Evolutionary conservation across 2,113 vertebrate genomes (phyloP).

Genomic region (Syngnathus typhle): DNA sequence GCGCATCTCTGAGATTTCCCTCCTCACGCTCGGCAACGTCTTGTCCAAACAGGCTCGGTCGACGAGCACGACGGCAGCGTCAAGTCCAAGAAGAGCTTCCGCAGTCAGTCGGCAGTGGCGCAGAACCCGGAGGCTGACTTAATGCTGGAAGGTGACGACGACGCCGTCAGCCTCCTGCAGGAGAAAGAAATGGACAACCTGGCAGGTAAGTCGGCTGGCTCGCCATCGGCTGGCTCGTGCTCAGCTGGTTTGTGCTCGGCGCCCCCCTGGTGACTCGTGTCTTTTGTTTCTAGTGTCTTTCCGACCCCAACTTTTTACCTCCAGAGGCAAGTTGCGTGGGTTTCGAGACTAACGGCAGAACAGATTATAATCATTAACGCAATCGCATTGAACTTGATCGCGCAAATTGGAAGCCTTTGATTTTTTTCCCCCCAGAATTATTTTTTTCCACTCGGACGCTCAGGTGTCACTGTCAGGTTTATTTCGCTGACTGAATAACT

Average conservation of each 20-base stretch:
- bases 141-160: slow-evolving; percentile 97
- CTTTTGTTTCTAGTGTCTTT: slow-evolving; percentile 82
- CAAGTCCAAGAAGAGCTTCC: slow-evolving; percentile 89
- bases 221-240: neutral
- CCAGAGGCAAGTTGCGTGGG: slow-evolving; percentile 82
- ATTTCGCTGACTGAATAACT: too few species aligned
- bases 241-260: too few species aligned
- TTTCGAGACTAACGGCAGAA: slow-evolving; percentile 55
- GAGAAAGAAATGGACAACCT: slow-evolving; percentile 98
- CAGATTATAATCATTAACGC: neutral
- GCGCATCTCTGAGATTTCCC: too few species aligned
- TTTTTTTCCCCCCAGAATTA: neutral
- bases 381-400: neutral
- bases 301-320: slow-evolving; percentile 83
- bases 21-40: neutral
- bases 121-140: slow-evolving; percentile 94
- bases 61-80: slow-evolving; percentile 79
- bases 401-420: neutral
- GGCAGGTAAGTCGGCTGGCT: slow-evolving; percentile 74
- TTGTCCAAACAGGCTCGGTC: slow-evolving; percentile 75
- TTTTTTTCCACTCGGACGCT: neutral
- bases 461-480: too few species aligned
- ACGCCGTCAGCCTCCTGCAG: slow-evolving; percentile 91
- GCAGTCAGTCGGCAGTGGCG: slow-evolving; percentile 87
- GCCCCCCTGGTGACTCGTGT: slow-evolving; percentile 8